Percentiles rank a stretch among this genome's conserved stretches.
These are phyloP conservation scores for Anastrepha obliqua DNA, from an alignment of 1,140 invertebrate species.

Conservation along the genomic window DNA sequence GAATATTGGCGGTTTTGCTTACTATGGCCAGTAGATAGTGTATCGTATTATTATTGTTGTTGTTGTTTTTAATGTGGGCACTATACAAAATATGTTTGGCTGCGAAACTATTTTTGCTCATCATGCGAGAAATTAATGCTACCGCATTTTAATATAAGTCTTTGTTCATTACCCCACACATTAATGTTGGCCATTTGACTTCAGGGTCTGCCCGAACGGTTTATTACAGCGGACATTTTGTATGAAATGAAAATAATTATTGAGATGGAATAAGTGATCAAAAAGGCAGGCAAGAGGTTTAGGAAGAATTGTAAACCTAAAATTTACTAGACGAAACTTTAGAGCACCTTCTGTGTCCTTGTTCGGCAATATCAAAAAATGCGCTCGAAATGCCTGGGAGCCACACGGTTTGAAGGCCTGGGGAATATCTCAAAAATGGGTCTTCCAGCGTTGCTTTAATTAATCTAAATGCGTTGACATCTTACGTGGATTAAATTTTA, in stretches of 20 bases:
- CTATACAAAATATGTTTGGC: background rate
- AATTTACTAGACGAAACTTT: background rate
- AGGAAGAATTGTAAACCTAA: background rate
- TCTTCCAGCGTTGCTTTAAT: too few species aligned
- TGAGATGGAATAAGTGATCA: background rate
- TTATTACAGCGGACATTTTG: background rate
- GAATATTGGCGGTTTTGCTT: conserved; percentile 7
- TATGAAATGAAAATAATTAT: conserved; percentile 13
- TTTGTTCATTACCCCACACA: background rate
- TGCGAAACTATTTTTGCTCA: conserved; percentile 38
- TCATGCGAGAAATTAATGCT: conserved; percentile 23
- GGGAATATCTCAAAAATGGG: too few species aligned
- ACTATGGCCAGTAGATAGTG: background rate
- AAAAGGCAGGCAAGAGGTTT: background rate
- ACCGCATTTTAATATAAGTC: conserved; percentile 54
- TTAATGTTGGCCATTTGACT: conserved; percentile 3
- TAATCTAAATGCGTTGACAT: too few species aligned
- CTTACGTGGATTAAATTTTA: too few species aligned
- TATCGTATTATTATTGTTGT: conserved; percentile 28
- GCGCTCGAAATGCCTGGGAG: too few species aligned
- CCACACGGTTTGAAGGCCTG: too few species aligned
- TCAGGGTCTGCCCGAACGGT: background rate
- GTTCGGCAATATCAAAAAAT: too few species aligned
- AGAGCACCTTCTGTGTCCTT: too few species aligned
- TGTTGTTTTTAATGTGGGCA: conserved; percentile 10